Percentiles rank a stretch among this genome's conserved stretches.
Evolutionary conservation across 2,888 invertebrate species (phyloP).

Genomic region (Ectemnius lituratus): DNA sequence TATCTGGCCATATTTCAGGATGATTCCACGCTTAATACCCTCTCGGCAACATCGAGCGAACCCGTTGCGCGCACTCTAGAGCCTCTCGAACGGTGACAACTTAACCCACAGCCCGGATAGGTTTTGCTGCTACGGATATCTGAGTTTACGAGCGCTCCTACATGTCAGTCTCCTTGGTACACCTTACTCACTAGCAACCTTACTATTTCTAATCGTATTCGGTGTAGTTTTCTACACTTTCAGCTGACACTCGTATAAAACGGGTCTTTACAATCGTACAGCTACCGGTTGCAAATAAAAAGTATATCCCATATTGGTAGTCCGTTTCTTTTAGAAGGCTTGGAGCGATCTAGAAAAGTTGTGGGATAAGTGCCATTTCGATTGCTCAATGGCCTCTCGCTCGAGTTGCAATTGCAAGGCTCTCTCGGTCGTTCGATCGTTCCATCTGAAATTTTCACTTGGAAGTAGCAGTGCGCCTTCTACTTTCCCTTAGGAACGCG

Average conservation of each 20-base stretch:
- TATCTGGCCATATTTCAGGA: constrained; percentile 76
- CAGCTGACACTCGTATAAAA: no score
- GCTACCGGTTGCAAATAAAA: no score
- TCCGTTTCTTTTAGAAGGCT: not conserved
- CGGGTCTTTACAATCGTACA: no score
- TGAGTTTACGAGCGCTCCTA: constrained; percentile 58
- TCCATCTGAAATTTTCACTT: constrained; percentile 2
- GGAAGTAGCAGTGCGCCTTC: constrained; percentile 7
- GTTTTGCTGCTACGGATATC: not conserved
- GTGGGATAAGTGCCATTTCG: not conserved
- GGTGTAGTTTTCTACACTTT: no score
- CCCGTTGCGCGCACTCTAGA: constrained; percentile 32
- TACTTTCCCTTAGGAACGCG: constrained; percentile 33
- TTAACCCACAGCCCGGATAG: constrained; percentile 60
- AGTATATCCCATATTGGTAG: no score
- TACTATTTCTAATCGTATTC: not conserved
- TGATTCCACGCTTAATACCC: constrained; percentile 73
- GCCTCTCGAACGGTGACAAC: constrained; percentile 64
- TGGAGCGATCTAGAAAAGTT: not conserved
- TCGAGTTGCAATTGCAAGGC: constrained; percentile 5
- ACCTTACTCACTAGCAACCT: constrained; percentile 5
- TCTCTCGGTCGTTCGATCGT: not conserved
- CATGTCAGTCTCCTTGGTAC: constrained; percentile 33
- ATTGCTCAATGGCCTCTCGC: not conserved
- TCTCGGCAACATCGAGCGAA: constrained; percentile 39